phyloP scores from a whole-genome alignment of 2,113 vertebrate genomes.

The Poeciliopsis retropinna region DNA sequence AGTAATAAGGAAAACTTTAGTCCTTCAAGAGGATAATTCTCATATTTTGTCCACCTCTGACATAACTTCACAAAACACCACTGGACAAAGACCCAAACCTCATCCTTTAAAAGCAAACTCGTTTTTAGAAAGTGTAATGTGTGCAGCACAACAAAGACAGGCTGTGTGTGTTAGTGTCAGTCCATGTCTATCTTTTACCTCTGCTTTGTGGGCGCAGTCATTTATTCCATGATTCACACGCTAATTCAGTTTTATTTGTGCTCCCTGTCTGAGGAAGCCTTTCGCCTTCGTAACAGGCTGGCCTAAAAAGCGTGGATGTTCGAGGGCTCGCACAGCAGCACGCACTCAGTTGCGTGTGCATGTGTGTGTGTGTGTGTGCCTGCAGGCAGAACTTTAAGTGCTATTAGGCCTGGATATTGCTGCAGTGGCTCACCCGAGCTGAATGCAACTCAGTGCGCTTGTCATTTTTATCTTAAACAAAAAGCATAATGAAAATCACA shows the following conservation, averaged over 20 bases:
- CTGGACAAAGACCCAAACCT: background rate
- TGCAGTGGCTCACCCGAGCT: constrained; percentile 60
- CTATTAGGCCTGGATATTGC: constrained; percentile 70
- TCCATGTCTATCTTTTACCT: background rate
- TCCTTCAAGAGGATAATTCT: constrained; percentile 2
- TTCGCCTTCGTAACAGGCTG: constrained; percentile 42
- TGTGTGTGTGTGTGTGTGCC: constrained; percentile 39
- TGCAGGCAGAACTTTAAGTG: constrained; percentile 53
- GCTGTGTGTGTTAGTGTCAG: background rate
- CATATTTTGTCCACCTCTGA: background rate
- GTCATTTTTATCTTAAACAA: constrained; percentile 62
- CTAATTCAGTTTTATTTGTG: constrained; percentile 62
- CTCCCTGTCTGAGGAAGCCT: constrained; percentile 33
- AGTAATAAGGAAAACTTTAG: background rate
- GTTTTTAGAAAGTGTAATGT: background rate
- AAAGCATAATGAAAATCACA: constrained; percentile 63
- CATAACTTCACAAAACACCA: background rate
- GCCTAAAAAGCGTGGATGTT: constrained; percentile 20
- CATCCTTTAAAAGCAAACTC: background rate
- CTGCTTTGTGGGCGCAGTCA: background rate
- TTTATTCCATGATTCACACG: constrained; percentile 49
- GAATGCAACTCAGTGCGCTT: constrained; percentile 54
- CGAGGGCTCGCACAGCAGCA: background rate
- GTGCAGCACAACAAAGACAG: background rate
- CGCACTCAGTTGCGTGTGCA: constrained; percentile 22